Percentiles rank a stretch among this genome's conserved stretches.
Evolutionary conservation across 2,113 vertebrate species (phyloP).

Genomic region (Notiomystis cincta): DNA sequence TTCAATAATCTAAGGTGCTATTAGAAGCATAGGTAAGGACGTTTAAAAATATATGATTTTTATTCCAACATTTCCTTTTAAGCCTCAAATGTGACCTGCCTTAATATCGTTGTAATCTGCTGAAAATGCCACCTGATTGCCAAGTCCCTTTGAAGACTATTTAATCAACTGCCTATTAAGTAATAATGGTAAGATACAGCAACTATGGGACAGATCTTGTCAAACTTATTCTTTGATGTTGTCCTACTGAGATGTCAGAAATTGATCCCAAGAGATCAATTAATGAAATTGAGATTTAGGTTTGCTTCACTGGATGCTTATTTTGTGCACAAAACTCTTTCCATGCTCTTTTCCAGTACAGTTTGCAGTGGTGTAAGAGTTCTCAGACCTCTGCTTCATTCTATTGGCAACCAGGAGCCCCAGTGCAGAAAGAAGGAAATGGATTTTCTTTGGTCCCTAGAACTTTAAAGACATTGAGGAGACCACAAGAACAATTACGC

Average conservation of each 20-base stretch:
- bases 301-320: not conserved
- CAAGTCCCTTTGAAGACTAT: constrained; percentile 29
- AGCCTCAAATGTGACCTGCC: not conserved
- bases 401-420: not conserved
- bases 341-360: not conserved
- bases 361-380: not conserved
- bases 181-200: not conserved
- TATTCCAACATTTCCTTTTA: not conserved
- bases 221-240: constrained; percentile 6
- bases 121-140: not conserved
- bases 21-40: not conserved
- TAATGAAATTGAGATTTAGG: not conserved
- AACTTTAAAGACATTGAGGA: not conserved
- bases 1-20: not conserved
- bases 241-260: not conserved
- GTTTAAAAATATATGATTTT: not conserved
- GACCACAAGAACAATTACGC: not conserved
- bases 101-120: not conserved
- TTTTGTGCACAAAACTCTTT: not conserved
- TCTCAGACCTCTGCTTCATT: not conserved
- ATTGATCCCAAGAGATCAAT: not conserved
- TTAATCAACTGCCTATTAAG: constrained; percentile 11
- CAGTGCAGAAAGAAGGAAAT: not conserved
- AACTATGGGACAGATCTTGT: not conserved
- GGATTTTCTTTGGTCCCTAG: not conserved